phyloP scores from a whole-genome alignment of 2,888 invertebrate genomes.

The Netelia melanura region DNA sequence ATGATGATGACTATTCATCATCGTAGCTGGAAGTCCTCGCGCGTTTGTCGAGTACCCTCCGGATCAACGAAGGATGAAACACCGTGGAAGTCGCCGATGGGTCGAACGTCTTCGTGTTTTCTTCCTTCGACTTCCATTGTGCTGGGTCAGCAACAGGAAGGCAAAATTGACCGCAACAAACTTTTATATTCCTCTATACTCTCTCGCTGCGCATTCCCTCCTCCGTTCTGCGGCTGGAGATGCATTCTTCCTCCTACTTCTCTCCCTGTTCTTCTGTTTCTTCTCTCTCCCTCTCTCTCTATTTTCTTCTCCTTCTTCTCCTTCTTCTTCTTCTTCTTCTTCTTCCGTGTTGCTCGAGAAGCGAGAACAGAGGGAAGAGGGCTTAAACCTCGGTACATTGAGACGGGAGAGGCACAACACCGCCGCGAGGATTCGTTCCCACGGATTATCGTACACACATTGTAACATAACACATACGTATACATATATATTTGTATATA shows the following conservation, averaged over 20 bases:
- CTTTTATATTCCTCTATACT: slow-evolving; percentile 26
- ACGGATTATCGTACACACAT: slow-evolving; percentile 46
- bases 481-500: slow-evolving; percentile 12
- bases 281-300: not conserved
- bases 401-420: slow-evolving; percentile 38
- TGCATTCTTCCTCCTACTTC: slow-evolving; percentile 37
- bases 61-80: slow-evolving; percentile 5
- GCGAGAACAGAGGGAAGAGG: slow-evolving; percentile 46
- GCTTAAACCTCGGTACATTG: slow-evolving; percentile 48
- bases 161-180: slow-evolving; percentile 45
- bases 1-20: not conserved
- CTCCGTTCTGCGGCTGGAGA: slow-evolving; percentile 29
- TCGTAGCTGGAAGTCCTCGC: no score
- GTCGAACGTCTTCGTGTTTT: slow-evolving; percentile 17
- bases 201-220: slow-evolving; percentile 10
- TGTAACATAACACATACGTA: not conserved
- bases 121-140: slow-evolving; percentile 24
- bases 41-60: not conserved
- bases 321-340: slow-evolving; percentile 28
- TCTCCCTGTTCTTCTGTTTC: slow-evolving; percentile 3
- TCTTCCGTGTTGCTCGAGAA: slow-evolving; percentile 50
- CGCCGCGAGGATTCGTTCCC: slow-evolving; percentile 55
- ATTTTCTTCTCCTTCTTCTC: slow-evolving; percentile 10
- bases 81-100: slow-evolving; percentile 18
- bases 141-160: slow-evolving; percentile 38